These are phyloP conservation scores for Ploceus nigricollis DNA, from an alignment of 2,113 vertebrate species.

Conservation along the genomic window DNA sequence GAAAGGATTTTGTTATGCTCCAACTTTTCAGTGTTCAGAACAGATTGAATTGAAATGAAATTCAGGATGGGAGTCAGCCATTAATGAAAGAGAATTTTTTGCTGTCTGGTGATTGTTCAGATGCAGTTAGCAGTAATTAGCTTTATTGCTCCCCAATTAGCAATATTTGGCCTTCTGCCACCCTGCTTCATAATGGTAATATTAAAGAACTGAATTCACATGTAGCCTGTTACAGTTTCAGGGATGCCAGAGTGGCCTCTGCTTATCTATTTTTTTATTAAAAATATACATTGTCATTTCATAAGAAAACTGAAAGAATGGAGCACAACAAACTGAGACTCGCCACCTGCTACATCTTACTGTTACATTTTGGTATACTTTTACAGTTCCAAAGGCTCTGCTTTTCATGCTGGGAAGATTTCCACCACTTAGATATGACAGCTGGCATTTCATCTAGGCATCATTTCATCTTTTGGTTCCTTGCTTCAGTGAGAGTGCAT, in stretches of 20 bases:
- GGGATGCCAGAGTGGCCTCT: not conserved
- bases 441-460: not conserved
- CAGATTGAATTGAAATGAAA: conserved; percentile 11
- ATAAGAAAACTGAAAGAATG: not conserved
- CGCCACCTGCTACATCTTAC: not conserved
- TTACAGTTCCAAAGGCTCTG: not conserved
- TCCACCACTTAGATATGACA: not conserved
- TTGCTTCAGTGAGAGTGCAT: not conserved
- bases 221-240: not conserved
- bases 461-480: not conserved
- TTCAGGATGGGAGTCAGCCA: conserved; percentile 15
- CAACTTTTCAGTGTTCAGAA: not conserved
- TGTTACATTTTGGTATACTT: not conserved
- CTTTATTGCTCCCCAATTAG: conserved; percentile 6
- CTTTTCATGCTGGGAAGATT: not conserved
- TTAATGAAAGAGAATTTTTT: conserved; percentile 6
- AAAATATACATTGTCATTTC: not conserved
- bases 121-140: conserved; percentile 8
- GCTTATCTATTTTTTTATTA: not conserved
- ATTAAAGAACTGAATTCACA: not conserved
- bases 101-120: conserved; percentile 8
- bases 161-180: not conserved
- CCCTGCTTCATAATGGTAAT: not conserved
- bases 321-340: not conserved
- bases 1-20: not conserved